Evolutionary conservation across 2,888 invertebrate genomes (phyloP).

Genomic region (Pyrgus malvae): DNA sequence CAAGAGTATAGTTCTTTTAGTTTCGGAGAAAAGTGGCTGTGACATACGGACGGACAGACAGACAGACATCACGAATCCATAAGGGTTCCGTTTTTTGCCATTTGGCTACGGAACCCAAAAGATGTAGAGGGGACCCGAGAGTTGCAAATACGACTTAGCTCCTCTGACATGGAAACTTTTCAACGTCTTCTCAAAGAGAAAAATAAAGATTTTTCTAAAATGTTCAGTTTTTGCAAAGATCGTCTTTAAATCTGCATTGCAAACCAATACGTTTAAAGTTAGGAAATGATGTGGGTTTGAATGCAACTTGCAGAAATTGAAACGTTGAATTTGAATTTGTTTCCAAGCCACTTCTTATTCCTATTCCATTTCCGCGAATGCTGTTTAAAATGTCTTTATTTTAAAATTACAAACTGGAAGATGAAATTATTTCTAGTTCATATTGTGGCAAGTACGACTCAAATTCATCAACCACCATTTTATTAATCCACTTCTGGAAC

Average conservation of each 20-base stretch:
- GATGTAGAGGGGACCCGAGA: conserved; percentile 61
- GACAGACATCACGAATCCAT: too few relatives aligned
- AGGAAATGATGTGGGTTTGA: conserved; percentile 11
- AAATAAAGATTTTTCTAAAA: conserved; percentile 64
- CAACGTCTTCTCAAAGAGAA: conserved; percentile 34
- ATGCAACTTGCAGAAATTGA: conserved; percentile 19
- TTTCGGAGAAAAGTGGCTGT: too few relatives aligned
- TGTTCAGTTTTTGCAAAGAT: conserved; percentile 37
- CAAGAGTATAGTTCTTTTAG: too few relatives aligned
- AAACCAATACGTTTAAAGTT: background rate
- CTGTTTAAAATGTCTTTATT: too few relatives aligned
- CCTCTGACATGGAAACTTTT: conserved; percentile 58
- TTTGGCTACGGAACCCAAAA: too few relatives aligned
- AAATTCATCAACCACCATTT: too few relatives aligned
- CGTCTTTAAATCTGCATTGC: conserved; percentile 10
- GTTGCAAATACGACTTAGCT: conserved; percentile 73
- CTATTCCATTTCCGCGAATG: too few relatives aligned
- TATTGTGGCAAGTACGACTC: too few relatives aligned
- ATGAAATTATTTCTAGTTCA: too few relatives aligned
- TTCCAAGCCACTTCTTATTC: background rate
- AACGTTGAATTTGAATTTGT: conserved; percentile 7
- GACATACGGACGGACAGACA: too few relatives aligned
- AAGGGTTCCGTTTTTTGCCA: conserved; percentile 61
- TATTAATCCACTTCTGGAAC: too few relatives aligned
- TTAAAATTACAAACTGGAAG: too few relatives aligned